Evolutionary conservation across 53 echinoderm and acorn worm genomes (phyloP).

Genomic region (Zoroaster sp.): DNA sequence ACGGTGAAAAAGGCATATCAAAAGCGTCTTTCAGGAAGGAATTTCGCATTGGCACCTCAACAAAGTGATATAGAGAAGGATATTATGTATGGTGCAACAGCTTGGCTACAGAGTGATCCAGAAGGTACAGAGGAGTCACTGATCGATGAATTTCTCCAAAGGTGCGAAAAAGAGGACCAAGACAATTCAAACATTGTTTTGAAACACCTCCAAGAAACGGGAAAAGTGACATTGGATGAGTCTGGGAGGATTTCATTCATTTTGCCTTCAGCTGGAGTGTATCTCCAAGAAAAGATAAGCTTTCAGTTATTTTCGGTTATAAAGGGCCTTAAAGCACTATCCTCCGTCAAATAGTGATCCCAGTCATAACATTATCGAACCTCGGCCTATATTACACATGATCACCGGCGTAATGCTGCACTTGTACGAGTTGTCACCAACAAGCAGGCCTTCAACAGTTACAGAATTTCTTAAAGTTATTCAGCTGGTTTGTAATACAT

Average conservation of each 20-base stretch:
- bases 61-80: background rate
- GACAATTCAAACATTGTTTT: background rate
- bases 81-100: background rate
- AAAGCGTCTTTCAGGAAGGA: background rate
- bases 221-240: background rate
- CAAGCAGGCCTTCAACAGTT: background rate
- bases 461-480: background rate
- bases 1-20: background rate
- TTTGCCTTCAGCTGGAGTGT: too few species aligned
- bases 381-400: too few species aligned
- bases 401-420: background rate
- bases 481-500: too few species aligned
- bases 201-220: background rate
- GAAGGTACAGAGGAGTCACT: slow-evolving; percentile 5
- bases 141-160: background rate
- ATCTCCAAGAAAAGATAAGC: too few species aligned
- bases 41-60: background rate
- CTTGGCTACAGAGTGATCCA: background rate
- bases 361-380: too few species aligned
- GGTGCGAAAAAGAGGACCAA: background rate
- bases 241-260: background rate
- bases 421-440: background rate
- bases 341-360: too few species aligned
- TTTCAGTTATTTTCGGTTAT: too few species aligned
- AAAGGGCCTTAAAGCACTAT: too few species aligned